A percentile compares a stretch with the other conserved stretches of the same genome.
Evolutionary conservation across 2,888 invertebrate genomes (phyloP).

Genomic region (Pseudococcus longispinus): DNA sequence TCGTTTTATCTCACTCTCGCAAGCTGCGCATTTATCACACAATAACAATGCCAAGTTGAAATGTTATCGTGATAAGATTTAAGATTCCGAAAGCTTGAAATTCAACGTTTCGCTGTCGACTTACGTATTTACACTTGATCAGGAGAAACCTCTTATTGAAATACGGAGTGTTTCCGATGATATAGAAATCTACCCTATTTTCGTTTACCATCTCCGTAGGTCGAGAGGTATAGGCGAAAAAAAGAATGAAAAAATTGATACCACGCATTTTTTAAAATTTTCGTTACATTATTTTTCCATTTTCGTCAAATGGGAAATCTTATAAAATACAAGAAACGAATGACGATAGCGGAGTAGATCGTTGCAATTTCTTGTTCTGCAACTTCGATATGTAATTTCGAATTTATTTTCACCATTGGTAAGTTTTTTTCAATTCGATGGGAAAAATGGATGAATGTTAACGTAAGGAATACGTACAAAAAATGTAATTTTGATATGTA

Average conservation of each 20-base stretch:
- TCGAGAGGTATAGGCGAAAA: background rate
- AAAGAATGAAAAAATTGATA: constrained; percentile 2
- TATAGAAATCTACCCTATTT: background rate
- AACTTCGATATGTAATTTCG: background rate
- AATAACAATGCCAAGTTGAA: background rate
- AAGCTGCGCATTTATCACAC: background rate
- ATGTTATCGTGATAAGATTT: constrained; percentile 17
- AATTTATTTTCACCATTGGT: too few relatives aligned
- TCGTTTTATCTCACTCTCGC: background rate
- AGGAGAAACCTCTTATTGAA: background rate
- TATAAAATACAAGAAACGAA: background rate
- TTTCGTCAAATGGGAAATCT: background rate
- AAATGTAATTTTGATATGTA: too few relatives aligned
- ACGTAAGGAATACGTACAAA: too few relatives aligned
- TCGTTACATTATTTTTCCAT: background rate
- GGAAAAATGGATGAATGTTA: too few relatives aligned
- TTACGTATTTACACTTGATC: background rate
- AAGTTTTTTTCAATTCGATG: too few relatives aligned
- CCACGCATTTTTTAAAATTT: background rate
- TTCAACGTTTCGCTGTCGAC: background rate
- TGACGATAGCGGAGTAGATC: background rate
- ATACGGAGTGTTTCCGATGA: background rate
- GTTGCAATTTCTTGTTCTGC: background rate
- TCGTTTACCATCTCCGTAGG: background rate
- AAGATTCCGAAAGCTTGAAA: background rate